A percentile compares a stretch with the other conserved stretches of the same genome.
Evolutionary conservation across 1,140 invertebrate species (phyloP).

Genomic region (Kradibia gibbosae): DNA sequence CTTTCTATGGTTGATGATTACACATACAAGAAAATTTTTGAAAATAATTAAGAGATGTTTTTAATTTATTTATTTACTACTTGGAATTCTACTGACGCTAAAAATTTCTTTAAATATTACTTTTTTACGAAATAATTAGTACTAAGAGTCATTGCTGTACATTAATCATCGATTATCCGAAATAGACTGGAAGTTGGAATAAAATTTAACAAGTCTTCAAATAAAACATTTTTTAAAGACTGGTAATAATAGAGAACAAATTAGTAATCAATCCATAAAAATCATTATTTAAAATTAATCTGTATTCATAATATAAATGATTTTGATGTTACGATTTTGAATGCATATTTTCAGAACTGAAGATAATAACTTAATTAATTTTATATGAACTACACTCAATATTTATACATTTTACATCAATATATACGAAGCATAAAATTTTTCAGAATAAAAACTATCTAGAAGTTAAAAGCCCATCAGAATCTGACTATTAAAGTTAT

Average conservation of each 20-base stretch:
- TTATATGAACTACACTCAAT: neutral
- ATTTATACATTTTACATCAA: neutral
- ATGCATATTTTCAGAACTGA: neutral
- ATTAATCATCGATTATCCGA: neutral
- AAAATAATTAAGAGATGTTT: constrained; percentile 16
- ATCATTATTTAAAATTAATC: neutral
- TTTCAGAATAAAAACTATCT: neutral
- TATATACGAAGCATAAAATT: neutral
- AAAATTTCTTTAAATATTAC: neutral
- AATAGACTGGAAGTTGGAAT: too few species aligned
- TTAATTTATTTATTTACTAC: constrained; percentile 24
- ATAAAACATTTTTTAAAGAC: too few species aligned
- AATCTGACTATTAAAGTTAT: neutral
- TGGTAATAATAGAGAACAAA: neutral
- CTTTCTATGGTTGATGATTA: neutral
- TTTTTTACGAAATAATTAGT: neutral
- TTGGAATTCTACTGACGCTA: neutral
- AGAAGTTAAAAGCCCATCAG: neutral
- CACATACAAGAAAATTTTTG: neutral
- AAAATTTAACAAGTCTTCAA: too few species aligned
- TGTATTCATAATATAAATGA: neutral
- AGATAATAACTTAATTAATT: neutral
- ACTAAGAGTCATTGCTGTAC: neutral
- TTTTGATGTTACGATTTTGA: neutral
- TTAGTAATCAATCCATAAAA: neutral